Conservation (phyloP, 2,113 vertebrate genomes). For the Sceloporus tristichus region DNA sequence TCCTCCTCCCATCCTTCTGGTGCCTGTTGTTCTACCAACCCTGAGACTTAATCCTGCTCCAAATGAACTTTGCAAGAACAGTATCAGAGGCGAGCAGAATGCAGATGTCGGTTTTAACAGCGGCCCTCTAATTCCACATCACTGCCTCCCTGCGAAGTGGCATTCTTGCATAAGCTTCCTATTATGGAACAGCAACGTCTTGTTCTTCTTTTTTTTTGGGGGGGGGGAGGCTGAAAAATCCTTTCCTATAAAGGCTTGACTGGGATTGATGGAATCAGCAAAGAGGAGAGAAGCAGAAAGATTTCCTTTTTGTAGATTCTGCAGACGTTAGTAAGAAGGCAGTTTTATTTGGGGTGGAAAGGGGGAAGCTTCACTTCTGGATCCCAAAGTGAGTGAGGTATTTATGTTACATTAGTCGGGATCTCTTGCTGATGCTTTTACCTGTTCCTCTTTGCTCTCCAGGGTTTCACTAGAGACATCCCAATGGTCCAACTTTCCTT, state of each 20-base stretch:
- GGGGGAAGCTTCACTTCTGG: too few relatives aligned
- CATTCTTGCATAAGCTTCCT: not conserved
- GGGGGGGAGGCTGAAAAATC: too few relatives aligned
- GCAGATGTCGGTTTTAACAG: not conserved
- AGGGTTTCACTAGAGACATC: not conserved
- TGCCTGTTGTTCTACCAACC: not conserved
- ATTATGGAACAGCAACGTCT: not conserved
- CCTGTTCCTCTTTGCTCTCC: too few relatives aligned
- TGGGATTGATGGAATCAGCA: not conserved
- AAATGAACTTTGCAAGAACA: conserved; percentile 8
- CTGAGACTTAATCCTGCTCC: not conserved
- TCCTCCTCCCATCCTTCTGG: not conserved
- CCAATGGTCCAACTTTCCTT: not conserved
- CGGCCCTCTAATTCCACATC: not conserved
- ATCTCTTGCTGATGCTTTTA: too few relatives aligned
- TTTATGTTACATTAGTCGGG: too few relatives aligned
- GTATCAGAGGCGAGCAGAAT: not conserved
- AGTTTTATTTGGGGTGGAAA: too few relatives aligned
- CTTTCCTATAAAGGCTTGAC: not conserved
- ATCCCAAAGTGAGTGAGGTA: too few relatives aligned
- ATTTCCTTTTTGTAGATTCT: not conserved
- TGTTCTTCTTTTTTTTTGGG: not conserved
- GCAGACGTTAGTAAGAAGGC: too few relatives aligned
- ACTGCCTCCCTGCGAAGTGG: not conserved
- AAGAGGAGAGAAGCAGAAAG: not conserved